Percentiles rank a stretch among this genome's conserved stretches.
Evolutionary conservation across 2,113 vertebrate genomes (phyloP).

Genomic region (Arenaria interpres): DNA sequence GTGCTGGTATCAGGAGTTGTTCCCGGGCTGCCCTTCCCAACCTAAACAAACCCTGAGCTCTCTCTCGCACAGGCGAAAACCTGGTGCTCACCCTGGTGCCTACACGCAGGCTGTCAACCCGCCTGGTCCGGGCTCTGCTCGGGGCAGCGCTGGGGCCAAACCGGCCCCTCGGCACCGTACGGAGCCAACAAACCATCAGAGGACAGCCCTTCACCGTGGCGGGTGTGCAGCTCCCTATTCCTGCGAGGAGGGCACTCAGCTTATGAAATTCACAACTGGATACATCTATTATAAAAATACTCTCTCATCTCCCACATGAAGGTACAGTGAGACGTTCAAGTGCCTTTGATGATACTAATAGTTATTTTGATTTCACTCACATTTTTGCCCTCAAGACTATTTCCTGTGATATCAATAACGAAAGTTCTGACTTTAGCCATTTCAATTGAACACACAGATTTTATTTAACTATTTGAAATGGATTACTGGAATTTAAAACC

Average conservation of each 20-base stretch:
- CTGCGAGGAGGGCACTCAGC: neutral
- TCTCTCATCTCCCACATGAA: conserved; percentile 38
- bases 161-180: rapidly evolving
- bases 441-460: conserved; percentile 62
- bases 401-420: conserved; percentile 67
- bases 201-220: neutral
- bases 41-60: neutral
- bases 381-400: conserved; percentile 65
- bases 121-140: too few relatives aligned
- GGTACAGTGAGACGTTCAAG: conserved; percentile 38
- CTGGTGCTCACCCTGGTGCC: rapidly evolving
- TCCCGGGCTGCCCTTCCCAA: neutral
- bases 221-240: neutral
- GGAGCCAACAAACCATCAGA: neutral
- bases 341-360: conserved; percentile 66
- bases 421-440: conserved; percentile 73
- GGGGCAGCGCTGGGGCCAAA: neutral
- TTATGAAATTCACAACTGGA: neutral
- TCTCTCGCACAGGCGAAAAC: neutral
- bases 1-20: rapidly evolving
- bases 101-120: too few relatives aligned
- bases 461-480: conserved; percentile 73
- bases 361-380: conserved; percentile 70
- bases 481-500: conserved; percentile 77
- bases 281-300: neutral